These are phyloP conservation scores for Miichthys miiuy DNA, from an alignment of 2,797 vertebrate genomes.

Conservation along the genomic window DNA sequence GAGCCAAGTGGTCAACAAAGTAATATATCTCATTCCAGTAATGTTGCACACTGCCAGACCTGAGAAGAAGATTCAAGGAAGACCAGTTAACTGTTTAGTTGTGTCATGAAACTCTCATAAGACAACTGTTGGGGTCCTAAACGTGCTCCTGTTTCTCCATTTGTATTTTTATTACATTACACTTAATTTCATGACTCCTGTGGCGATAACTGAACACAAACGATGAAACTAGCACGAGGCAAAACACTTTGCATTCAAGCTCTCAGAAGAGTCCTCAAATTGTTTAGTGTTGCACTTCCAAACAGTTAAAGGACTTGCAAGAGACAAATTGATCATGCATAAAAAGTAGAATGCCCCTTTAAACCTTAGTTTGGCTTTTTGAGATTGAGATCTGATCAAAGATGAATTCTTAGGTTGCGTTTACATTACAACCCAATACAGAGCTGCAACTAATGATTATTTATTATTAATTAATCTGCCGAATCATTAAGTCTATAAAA, in stretches of 20 bases:
- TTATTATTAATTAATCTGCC: background rate
- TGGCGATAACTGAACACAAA: background rate
- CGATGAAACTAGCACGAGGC: background rate
- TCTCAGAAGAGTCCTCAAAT: background rate
- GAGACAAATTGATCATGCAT: background rate
- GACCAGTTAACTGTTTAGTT: background rate
- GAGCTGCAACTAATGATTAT: background rate
- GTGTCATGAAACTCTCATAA: background rate
- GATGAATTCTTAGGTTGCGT: background rate
- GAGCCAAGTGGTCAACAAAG: conserved; percentile 96
- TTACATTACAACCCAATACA: background rate
- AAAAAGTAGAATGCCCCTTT: background rate
- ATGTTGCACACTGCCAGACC: conserved; percentile 96
- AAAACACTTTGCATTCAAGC: conserved; percentile 1
- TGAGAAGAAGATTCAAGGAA: conserved; percentile 65
- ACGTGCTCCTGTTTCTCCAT: background rate
- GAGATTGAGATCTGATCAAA: background rate
- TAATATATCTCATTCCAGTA: conserved; percentile 99
- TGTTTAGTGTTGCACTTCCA: background rate
- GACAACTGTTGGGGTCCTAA: background rate
- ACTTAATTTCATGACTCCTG: background rate
- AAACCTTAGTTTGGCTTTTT: background rate
- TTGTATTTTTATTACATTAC: background rate
- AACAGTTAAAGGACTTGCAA: background rate
- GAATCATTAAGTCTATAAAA: background rate